Evolutionary conservation across 2,888 invertebrate species (phyloP), one percentile per base, ranked within the genome.

Genomic region (Nomada fucata): DNA sequence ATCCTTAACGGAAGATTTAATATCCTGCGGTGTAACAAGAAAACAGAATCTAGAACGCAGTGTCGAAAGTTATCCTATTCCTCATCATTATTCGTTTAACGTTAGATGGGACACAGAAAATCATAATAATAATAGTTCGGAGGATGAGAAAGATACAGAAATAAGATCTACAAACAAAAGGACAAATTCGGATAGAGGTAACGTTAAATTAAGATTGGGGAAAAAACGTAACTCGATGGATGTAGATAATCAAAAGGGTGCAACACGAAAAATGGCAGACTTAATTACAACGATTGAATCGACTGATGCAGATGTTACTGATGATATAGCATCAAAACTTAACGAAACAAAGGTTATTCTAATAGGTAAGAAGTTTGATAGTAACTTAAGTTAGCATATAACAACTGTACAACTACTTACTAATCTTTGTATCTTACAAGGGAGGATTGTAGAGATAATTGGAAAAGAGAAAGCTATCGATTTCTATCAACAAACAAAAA

Each of bases 41-140:
- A 96, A 94, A 92, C 95, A 95, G 93, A 96, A 95, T 74, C 91
- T 92, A 94, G 96, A 95, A 71, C 94, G 96, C 36, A 95, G 94
- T 92, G 96, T 97, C 69, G 97, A 97, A 94, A 96, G 96, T 92
- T 97, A 97, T 94, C 96, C 97, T 93, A 96, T 96, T 92, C 95
- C 95, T 55, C 93, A 95, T 88, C 95, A 95, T 89, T 90, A 89
- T 73, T 72, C 89, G 26, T 76, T 79, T 50, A 77, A 85, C n/a
- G 57, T 65, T 44, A 61, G 44, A 10, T 79, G 79, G 79, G 82
- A 76, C 20, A 85, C 76, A 23, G 86, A 89, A 59, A 64, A 65
- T 52, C 68, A 60, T 59, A 89, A 84, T 20, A 92, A 91, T 67
- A 96, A 96, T 93, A 95, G 95, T 86, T 94, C 96, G 85, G 95